phyloP scores from a whole-genome alignment of 64 coral and sea anemone species.

The Montipora foliosa region DNA sequence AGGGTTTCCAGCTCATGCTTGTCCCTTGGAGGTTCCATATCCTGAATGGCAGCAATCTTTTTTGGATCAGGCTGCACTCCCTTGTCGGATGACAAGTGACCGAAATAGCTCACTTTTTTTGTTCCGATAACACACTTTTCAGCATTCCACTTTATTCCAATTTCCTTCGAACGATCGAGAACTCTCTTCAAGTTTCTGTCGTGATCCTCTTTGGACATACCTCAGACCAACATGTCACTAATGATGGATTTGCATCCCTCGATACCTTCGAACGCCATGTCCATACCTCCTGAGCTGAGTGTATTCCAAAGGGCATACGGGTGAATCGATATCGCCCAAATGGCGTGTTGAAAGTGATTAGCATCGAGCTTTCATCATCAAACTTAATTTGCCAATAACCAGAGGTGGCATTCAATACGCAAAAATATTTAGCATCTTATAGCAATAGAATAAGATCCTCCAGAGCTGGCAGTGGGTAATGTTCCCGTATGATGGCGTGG shows the following conservation, averaged over 20 bases:
- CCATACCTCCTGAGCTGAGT: conserved; percentile 1
- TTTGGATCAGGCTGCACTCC: conserved; percentile 3
- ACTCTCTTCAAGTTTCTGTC: not conserved
- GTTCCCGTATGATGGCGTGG: not conserved
- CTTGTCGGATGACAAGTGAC: not conserved
- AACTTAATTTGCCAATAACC: not conserved
- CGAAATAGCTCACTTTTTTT: not conserved
- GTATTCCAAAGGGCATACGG: not conserved
- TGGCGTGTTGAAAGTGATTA: not conserved
- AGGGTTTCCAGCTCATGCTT: too few relatives aligned
- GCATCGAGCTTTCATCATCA: not conserved
- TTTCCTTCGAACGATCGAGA: not conserved
- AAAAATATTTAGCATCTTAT: not conserved
- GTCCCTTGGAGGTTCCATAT: conserved; percentile 4
- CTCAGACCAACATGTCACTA: not conserved
- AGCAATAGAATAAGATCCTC: not conserved
- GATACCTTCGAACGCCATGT: not conserved
- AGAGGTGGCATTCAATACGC: not conserved
- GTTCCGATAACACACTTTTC: not conserved
- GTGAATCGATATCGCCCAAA: not conserved
- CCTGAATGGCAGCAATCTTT: not conserved
- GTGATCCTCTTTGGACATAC: not conserved
- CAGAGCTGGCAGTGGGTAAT: not conserved
- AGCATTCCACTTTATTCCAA: not conserved
- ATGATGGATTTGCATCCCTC: not conserved